A percentile compares a stretch with the other conserved stretches of the same genome.
Evolutionary conservation across 2,113 vertebrate genomes (phyloP).

Genomic region (Ptyas mucosa): DNA sequence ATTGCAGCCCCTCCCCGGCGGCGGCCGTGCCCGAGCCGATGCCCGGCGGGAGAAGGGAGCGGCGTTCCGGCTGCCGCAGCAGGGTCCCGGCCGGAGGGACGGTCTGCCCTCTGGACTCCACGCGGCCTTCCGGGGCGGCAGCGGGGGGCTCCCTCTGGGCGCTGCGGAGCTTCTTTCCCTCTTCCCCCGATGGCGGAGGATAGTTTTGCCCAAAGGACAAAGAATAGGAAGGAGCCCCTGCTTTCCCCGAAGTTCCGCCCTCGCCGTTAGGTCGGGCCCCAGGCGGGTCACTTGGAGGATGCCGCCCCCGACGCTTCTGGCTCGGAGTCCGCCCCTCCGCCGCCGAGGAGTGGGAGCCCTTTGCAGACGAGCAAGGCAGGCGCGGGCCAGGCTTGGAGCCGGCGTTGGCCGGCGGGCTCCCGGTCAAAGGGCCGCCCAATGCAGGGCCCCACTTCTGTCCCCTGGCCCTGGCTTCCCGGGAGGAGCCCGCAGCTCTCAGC

Average conservation of each 20-base stretch:
- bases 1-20: background rate
- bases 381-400: too few relatives aligned
- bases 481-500: background rate
- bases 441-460: background rate
- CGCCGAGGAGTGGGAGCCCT: too few relatives aligned
- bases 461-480: background rate
- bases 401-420: too few relatives aligned
- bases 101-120: background rate
- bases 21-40: background rate
- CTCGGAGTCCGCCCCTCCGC: background rate
- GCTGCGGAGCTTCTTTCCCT: background rate
- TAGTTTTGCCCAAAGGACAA: background rate
- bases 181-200: background rate
- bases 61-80: too few relatives aligned
- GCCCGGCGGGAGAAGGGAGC: too few relatives aligned
- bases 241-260: too few relatives aligned
- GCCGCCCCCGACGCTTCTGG: background rate
- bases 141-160: background rate
- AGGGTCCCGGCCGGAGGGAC: background rate
- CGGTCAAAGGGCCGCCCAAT: background rate
- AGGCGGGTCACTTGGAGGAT: background rate
- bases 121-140: background rate
- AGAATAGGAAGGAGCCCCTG: background rate
- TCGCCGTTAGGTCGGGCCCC: too few relatives aligned
- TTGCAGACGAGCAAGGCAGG: background rate